Conservation (phyloP, 53 echinoderm and acorn worm genomes). For the Astropecten irregularis region DNA sequence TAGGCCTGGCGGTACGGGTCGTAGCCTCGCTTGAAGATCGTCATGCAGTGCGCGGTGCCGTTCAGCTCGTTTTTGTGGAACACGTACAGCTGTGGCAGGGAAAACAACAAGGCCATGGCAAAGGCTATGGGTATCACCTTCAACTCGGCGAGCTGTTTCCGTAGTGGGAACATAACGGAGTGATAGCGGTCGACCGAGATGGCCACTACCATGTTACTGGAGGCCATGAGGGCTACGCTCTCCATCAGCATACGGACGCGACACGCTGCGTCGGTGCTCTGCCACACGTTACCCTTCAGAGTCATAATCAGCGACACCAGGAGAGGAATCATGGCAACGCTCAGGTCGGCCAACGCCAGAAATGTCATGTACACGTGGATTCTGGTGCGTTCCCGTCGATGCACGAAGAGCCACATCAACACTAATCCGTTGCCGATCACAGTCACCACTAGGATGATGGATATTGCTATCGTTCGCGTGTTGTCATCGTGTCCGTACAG, state of each 20-base stretch:
- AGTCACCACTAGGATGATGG: slow-evolving; percentile 73
- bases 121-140: slow-evolving; percentile 73
- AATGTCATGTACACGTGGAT: slow-evolving; percentile 85
- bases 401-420: slow-evolving; percentile 75
- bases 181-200: slow-evolving; percentile 92
- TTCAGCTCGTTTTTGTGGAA: slow-evolving; percentile 56
- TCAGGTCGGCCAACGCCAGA: slow-evolving; percentile 79
- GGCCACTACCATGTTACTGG: slow-evolving; percentile 91
- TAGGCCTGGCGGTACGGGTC: slow-evolving; percentile 70
- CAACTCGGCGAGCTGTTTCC: slow-evolving; percentile 72
- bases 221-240: slow-evolving; percentile 83
- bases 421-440: slow-evolving; percentile 81
- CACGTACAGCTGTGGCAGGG: slow-evolving; percentile 84
- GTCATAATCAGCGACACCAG: slow-evolving; percentile 80
- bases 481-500: slow-evolving; percentile 33
- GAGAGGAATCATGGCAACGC: slow-evolving; percentile 75
- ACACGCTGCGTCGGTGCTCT: slow-evolving; percentile 71
- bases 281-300: slow-evolving; percentile 66
- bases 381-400: slow-evolving; percentile 76
- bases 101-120: slow-evolving; percentile 69
- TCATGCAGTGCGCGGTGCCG: slow-evolving; percentile 63
- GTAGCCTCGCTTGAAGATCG: slow-evolving; percentile 56
- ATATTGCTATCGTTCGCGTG: slow-evolving; percentile 66
- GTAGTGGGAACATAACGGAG: slow-evolving; percentile 86
- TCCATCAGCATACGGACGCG: slow-evolving; percentile 73